Evolutionary conservation across 2,113 vertebrate species (phyloP).

Genomic region (Parus major): DNA sequence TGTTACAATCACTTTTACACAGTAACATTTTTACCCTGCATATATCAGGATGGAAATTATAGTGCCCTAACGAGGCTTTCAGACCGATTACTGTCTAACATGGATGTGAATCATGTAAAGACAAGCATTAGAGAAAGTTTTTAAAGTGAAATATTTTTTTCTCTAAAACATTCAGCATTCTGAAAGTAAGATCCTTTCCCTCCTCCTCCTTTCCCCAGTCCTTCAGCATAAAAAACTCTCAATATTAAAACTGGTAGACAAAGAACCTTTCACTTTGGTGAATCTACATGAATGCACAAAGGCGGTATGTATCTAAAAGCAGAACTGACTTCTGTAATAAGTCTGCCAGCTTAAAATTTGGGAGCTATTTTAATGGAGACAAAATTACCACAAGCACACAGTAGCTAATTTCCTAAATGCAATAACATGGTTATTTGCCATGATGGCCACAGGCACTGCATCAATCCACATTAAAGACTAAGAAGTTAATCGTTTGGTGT

Average conservation of each 20-base stretch:
- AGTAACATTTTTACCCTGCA: background rate
- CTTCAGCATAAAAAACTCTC: background rate
- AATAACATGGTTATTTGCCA: slow-evolving; percentile 24
- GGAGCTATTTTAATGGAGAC: slow-evolving; percentile 5
- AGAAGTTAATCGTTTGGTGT: background rate
- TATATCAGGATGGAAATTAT: background rate
- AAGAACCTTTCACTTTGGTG: background rate
- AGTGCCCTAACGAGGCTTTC: background rate
- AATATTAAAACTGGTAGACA: background rate
- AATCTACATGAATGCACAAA: background rate
- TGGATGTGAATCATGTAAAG: background rate
- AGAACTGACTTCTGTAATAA: background rate
- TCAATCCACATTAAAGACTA: slow-evolving; percentile 15
- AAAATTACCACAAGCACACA: slow-evolving; percentile 10
- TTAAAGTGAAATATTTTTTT: background rate
- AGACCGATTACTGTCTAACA: background rate
- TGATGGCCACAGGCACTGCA: slow-evolving; percentile 15
- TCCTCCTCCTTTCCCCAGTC: background rate
- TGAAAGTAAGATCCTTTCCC: background rate
- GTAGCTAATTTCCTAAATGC: slow-evolving; percentile 34
- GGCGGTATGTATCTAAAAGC: background rate
- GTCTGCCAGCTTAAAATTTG: background rate
- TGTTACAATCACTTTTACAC: background rate
- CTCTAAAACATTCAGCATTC: background rate
- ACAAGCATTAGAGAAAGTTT: background rate